Conservation (phyloP, 1,140 invertebrate species). For the Drosophila chauvacae region DNA sequence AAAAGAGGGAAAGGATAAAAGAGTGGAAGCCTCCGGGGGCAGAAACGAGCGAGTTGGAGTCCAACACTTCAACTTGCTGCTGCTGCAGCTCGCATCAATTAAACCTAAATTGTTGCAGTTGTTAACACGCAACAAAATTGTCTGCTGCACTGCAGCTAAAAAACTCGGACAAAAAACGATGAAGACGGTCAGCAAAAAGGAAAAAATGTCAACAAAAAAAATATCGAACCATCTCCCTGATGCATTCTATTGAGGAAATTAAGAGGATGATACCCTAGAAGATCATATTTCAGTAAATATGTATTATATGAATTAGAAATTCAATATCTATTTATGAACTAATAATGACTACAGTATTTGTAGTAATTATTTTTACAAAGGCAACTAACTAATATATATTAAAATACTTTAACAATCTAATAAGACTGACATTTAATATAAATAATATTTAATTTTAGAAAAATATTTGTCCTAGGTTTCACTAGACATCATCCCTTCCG, state of each 20-base stretch:
- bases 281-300: rapidly evolving
- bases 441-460: neutral
- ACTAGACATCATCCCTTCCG: neutral
- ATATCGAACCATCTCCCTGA: slow-evolving; percentile 12
- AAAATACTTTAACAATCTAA: too few species aligned
- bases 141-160: slow-evolving; percentile 78
- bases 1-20: neutral
- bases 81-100: slow-evolving; percentile 76
- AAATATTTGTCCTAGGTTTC: neutral
- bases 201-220: slow-evolving; percentile 47
- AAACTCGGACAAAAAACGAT: slow-evolving; percentile 40
- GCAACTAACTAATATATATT: too few species aligned
- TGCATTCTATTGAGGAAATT: neutral
- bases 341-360: neutral
- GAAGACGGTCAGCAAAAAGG: slow-evolving; percentile 35
- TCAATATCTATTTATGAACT: too few species aligned
- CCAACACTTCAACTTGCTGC: slow-evolving; percentile 69
- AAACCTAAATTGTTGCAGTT: slow-evolving; percentile 83
- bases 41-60: slow-evolving; percentile 16
- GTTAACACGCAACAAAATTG: slow-evolving; percentile 83
- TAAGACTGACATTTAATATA: neutral
- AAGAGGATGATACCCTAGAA: slow-evolving; percentile 11
- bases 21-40: slow-evolving; percentile 8
- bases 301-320: neutral
- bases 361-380: too few species aligned